Base-by-base conservation (phyloP, 2,888 invertebrate genomes). In the Germaria angustata region DNA sequence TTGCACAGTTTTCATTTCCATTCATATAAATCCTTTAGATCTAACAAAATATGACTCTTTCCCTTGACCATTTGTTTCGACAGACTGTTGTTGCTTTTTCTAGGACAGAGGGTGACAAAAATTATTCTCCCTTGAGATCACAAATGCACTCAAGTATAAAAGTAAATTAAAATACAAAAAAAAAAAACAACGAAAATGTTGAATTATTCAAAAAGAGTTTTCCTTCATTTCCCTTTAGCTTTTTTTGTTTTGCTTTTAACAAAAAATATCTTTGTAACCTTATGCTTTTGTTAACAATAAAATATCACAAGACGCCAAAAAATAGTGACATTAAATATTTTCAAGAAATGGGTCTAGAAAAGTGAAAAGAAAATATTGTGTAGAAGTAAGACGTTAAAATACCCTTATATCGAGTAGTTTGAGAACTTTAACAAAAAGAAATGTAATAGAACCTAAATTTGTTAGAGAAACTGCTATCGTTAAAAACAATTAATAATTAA, bases 111-210 rank as follows among this genome's bases (percentile, higher is more conserved):
- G 68, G 75, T 63, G 61, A 80, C 73, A 69, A 61, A 76, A 76
- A 71, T 81, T 71, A 71, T 81, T 71, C 59, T 53, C 57, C 46
- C 75, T 81, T 76, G 69, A 76, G 44, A 76, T 41, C 80, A 81
- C 76, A 81, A 81, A 57, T 71, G 55, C 76, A 81, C 75, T 81
- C 80, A 59, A 69, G 57, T 24, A 81, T 57, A 76, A 88, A 88
- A 88, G 86, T 88, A 88, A 88, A 89, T 88, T 88, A 88, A 88
- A 88, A 88, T 88, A 85, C 86, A 85, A 85, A 76, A 69, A 76
- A n/a, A n/a, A n/a, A n/a, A n/a, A n/a, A n/a, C n/a, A n/a, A 34
- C 15, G 28, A 87, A 88, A 86, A 86, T 84, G 87, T 86, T 89
- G 88, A 88, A 89, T 88, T 86, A 89, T 88, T 88, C 87, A 89